These are phyloP conservation scores for Macroramphosus scolopax DNA, from an alignment of 2,797 vertebrate species.

Conservation along the genomic window DNA sequence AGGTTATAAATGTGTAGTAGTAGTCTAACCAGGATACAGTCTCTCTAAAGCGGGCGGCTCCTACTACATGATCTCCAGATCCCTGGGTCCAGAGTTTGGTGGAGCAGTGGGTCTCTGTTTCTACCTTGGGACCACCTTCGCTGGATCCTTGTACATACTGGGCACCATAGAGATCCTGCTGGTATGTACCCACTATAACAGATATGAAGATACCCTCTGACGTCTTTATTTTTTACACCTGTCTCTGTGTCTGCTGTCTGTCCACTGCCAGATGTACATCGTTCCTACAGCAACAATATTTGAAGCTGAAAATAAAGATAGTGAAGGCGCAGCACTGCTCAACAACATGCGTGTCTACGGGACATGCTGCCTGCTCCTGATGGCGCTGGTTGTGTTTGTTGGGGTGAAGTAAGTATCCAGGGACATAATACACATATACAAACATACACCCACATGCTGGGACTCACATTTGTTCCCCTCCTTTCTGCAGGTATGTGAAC, in stretches of 20 bases:
- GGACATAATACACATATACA: not conserved
- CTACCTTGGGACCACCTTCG: slow-evolving; percentile 94
- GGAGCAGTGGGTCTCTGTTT: slow-evolving; percentile 96
- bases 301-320: slow-evolving; percentile 33
- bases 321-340: slow-evolving; percentile 49
- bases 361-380: slow-evolving; percentile 84
- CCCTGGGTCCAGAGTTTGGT: slow-evolving; percentile 94
- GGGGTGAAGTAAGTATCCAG: slow-evolving; percentile 82
- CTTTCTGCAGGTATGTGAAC: slow-evolving; percentile 84
- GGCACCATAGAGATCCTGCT: slow-evolving; percentile 95
- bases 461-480: not conserved
- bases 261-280: slow-evolving; percentile 84
- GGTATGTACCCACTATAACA: slow-evolving; percentile 67
- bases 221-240: not conserved
- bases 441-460: not conserved
- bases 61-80: slow-evolving; percentile 97
- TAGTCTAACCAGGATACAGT: slow-evolving; percentile 1
- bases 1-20: too few relatives aligned
- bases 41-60: slow-evolving; percentile 86
- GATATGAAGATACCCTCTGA: not conserved
- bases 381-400: slow-evolving; percentile 93
- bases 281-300: slow-evolving; percentile 80
- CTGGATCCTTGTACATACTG: slow-evolving; percentile 93
- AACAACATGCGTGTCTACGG: slow-evolving; percentile 92
- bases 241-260: not conserved